A percentile compares a stretch with the other conserved stretches of the same genome.
phyloP scores from a whole-genome alignment of 2,797 vertebrate species.

The Takifugu ocellatus region DNA sequence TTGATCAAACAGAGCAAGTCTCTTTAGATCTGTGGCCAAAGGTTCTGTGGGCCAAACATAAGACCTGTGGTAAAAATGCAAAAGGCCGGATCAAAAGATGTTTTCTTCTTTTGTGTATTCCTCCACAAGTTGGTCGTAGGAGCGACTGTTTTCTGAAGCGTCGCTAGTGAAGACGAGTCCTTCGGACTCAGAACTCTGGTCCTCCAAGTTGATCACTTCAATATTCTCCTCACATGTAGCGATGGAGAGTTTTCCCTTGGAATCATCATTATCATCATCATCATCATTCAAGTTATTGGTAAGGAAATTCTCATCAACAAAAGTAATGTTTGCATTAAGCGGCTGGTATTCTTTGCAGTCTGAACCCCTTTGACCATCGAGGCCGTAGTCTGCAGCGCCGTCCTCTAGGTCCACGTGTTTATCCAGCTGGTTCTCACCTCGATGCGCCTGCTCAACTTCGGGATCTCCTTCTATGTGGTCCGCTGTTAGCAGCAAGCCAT shows the following conservation, averaged over 20 bases:
- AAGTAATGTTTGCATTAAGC: conserved; percentile 85
- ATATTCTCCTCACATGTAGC: conserved; percentile 77
- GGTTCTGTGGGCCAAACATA: too few relatives aligned
- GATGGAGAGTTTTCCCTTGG: conserved; percentile 71
- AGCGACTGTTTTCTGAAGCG: conserved; percentile 79
- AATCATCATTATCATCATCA: conserved; percentile 57
- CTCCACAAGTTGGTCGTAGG: conserved; percentile 90
- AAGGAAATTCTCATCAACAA: conserved; percentile 81
- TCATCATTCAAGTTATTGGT: conserved; percentile 67
- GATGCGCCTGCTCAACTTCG: conserved; percentile 57
- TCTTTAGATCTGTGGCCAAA: background rate
- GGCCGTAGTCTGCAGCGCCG: conserved; percentile 32
- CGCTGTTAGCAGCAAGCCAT: conserved; percentile 79
- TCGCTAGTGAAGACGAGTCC: conserved; percentile 87
- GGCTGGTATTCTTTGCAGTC: conserved; percentile 86
- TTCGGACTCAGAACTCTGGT: conserved; percentile 84
- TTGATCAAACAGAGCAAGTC: conserved; percentile 19
- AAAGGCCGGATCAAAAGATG: conserved; percentile 34
- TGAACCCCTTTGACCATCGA: conserved; percentile 72
- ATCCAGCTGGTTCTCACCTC: conserved; percentile 87
- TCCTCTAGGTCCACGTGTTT: conserved; percentile 84
- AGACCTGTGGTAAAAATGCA: too few relatives aligned
- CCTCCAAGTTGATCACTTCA: conserved; percentile 80
- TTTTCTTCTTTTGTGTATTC: conserved; percentile 86
- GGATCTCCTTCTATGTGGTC: conserved; percentile 70